Base-by-base conservation (phyloP, 2,888 invertebrate genomes). In the Brachyptera risi region DNA sequence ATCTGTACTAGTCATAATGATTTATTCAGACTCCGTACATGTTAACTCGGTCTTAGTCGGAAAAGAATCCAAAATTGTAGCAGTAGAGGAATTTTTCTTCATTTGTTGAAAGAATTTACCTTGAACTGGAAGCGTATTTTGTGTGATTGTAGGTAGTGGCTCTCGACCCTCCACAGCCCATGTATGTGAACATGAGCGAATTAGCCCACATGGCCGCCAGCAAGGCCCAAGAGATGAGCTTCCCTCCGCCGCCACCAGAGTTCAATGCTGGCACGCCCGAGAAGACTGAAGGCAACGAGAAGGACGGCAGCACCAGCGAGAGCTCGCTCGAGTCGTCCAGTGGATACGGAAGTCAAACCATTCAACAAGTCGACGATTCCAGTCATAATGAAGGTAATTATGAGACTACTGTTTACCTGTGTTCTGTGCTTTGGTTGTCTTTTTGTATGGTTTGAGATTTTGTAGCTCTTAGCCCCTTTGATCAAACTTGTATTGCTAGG, bases 121-220 rank as follows among this genome's bases (percentile, higher is more conserved):
- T n/a, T n/a, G n/a, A n/a, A n/a, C n/a, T n/a, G n/a, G n/a, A n/a
- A n/a, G n/a, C n/a, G n/a, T n/a, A n/a, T n/a, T n/a, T 31, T 31
- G 31, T 31, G 5, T 31, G 24, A n/a, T n/a, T 26, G 23, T 37
- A 54, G 54, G 54, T 54, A 19, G 54, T 37, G 19, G 54, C 35
- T n/a, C 23, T 35, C 1, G 81, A 80, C 69, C 77, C 80, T 72
- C 82, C 83, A 44, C 87, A 88, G 76, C 93, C 93, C 23, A 83
- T 92, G 71, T 94, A 94, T 76, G 92, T 92, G 70, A 94, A 94
- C 74, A 92, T 92, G 92, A 90, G 91, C 66, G 93, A 94, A 74
- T 76, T 93, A 73, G 91, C 90, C 23, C 86, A 84, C 69, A 80
- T 92, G 78, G 92, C 92, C 44, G 90, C 90, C 11, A 81, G 79